Evolutionary conservation across 2,113 vertebrate genomes (phyloP).

Genomic region (Coryphaenoides rupestris): DNA sequence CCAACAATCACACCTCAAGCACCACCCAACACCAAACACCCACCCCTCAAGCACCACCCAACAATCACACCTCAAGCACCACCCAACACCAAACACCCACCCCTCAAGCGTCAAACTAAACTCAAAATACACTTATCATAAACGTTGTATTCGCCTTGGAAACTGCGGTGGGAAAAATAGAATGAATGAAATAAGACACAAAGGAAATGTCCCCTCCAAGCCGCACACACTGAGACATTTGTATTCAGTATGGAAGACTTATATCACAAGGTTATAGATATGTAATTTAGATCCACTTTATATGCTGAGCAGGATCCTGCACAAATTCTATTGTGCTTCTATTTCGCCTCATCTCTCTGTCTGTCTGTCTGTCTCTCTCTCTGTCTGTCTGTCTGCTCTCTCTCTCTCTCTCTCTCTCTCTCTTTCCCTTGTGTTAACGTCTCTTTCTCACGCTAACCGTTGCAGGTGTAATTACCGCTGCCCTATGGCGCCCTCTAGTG

Average conservation of each 20-base stretch:
- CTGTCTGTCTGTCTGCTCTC: not conserved
- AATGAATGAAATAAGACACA: not conserved
- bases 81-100: too few relatives aligned
- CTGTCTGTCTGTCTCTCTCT: not conserved
- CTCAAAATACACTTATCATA: too few relatives aligned
- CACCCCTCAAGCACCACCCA: too few relatives aligned
- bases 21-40: too few relatives aligned
- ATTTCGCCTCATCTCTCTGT: not conserved
- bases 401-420: not conserved
- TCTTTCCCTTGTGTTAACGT: too few relatives aligned
- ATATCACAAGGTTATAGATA: slow-evolving; percentile 3
- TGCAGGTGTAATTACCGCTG: too few relatives aligned
- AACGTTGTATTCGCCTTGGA: too few relatives aligned
- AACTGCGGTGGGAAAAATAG: not conserved
- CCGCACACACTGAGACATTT: not conserved
- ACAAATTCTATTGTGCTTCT: not conserved
- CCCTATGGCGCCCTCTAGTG: too few relatives aligned
- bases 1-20: too few relatives aligned
- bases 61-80: too few relatives aligned
- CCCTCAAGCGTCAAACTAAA: too few relatives aligned
- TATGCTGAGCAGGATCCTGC: slow-evolving; percentile 6
- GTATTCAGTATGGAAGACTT: slow-evolving; percentile 3
- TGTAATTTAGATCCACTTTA: slow-evolving; percentile 7
- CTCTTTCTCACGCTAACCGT: too few relatives aligned
- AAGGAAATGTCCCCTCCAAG: not conserved